Base-by-base conservation (phyloP, 2,113 vertebrate genomes). In the Siniperca knerii region DNA sequence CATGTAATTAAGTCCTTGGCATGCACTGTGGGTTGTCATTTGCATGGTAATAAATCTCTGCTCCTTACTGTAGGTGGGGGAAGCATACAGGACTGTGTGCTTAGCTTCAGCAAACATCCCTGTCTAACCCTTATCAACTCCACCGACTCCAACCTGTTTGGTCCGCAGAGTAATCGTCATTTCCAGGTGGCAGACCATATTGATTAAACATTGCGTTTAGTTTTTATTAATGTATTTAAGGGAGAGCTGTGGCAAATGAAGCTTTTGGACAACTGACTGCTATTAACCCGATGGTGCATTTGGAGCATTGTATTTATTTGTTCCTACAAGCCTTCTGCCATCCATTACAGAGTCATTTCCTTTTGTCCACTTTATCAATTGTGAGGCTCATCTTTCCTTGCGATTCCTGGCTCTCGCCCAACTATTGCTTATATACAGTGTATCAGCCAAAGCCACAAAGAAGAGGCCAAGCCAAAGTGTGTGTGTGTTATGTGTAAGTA, bases 1-100 rank as follows among this genome's bases (percentile, higher is more conserved):
- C 94, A 93, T 92, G 91, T 93, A 92, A 95, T 95, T 92, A 93
- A 92, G 86, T 94, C 84, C 89, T 84, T 93, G 92, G 90, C 93
- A 91, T 91, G 89, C 83, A 25, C 82, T 65, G 87, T 90, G 92
- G 87, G 87, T 85, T 94, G 92, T 94, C 92, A 93, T 95, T 92
- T 94, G 91, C 88, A 94, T 93, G 92, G 92, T 93, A 93, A 94
- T 94, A 94, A 83, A 94, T 91, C 83, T 89, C 71, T 81, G 69
- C 83, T 91, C 70, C 77, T 93, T 88, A 89, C 83, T 88, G 86
- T 91, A 91, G 87, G 65, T 72, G 82, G 82, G 54, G 73, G 85
- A 75, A 54, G 60, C 66, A 50, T 37, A 16, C 67, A 60, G 65
- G 42, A 70, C 55, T 78, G 60, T 89, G 84, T 86, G 87, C 82